Conservation (phyloP, 2,888 invertebrate genomes). For the Drosophila testacea region DNA sequence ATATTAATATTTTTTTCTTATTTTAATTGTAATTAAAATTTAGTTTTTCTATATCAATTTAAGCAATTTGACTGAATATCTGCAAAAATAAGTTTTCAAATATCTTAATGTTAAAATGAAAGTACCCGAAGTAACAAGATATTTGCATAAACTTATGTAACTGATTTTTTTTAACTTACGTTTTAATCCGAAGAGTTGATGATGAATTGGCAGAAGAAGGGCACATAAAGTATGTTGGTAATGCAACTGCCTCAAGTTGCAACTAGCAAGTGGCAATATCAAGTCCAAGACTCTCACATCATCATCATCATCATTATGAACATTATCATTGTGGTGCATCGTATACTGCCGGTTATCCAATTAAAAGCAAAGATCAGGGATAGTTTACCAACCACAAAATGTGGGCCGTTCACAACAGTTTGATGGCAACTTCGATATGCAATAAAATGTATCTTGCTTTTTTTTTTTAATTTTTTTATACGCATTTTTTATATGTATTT, state of each 20-base stretch:
- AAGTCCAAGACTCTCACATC: slow-evolving; percentile 78
- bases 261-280: slow-evolving; percentile 72
- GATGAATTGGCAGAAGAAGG: slow-evolving; percentile 46
- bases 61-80: not conserved
- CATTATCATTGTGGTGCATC: slow-evolving; percentile 28
- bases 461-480: not conserved
- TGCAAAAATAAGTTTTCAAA: not conserved
- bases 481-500: not conserved
- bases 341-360: slow-evolving; percentile 75
- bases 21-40: no score
- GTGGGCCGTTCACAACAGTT: slow-evolving; percentile 53
- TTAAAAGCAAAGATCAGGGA: slow-evolving; percentile 79
- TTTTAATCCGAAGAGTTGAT: not conserved
- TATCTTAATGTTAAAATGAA: not conserved
- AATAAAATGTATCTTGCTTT: slow-evolving; percentile 8
- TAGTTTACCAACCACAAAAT: slow-evolving; percentile 56
- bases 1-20: no score
- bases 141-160: slow-evolving; percentile 32
- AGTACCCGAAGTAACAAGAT: not conserved
- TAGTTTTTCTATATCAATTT: no score
- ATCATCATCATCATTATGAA: slow-evolving; percentile 30
- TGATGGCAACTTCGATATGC: slow-evolving; percentile 16
- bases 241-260: slow-evolving; percentile 63
- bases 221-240: slow-evolving; percentile 33
- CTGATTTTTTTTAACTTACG: not conserved